phyloP scores from a whole-genome alignment of 2,888 invertebrate genomes.

The Timandra comae region DNA sequence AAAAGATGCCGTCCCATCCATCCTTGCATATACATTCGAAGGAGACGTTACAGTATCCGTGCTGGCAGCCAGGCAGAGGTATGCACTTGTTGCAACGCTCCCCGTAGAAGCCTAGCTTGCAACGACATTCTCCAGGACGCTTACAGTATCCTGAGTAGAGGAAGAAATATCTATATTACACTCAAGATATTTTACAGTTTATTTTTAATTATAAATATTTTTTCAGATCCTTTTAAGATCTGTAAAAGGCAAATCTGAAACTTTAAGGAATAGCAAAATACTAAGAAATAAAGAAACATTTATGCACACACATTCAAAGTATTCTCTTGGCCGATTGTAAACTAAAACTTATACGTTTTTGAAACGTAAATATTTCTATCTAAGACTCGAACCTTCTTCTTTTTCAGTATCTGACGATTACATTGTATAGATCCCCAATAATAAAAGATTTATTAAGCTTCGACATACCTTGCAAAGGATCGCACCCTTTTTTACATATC shows the following conservation, averaged over 20 bases:
- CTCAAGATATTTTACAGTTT: no score
- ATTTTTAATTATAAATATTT: no score
- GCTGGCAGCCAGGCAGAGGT: constrained; percentile 89
- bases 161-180: no score
- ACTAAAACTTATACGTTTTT: no score
- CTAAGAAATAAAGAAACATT: no score
- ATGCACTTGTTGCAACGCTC: constrained; percentile 91
- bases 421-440: neutral
- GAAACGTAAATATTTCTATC: no score
- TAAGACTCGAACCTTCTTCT: neutral
- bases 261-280: neutral
- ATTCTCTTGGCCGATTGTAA: no score
- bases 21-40: constrained; percentile 91
- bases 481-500: constrained; percentile 91
- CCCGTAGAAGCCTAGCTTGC: constrained; percentile 91
- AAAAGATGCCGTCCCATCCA: constrained; percentile 93
- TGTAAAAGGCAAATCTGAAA: neutral
- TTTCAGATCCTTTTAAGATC: neutral
- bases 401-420: neutral
- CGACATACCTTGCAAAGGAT: constrained; percentile 84
- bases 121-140: constrained; percentile 91
- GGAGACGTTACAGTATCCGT: constrained; percentile 89
- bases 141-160: constrained; percentile 84
- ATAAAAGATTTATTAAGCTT: no score
- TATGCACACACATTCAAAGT: no score